phyloP scores from a whole-genome alignment of 2,797 vertebrate species.

The Hafferia zeledoni region DNA sequence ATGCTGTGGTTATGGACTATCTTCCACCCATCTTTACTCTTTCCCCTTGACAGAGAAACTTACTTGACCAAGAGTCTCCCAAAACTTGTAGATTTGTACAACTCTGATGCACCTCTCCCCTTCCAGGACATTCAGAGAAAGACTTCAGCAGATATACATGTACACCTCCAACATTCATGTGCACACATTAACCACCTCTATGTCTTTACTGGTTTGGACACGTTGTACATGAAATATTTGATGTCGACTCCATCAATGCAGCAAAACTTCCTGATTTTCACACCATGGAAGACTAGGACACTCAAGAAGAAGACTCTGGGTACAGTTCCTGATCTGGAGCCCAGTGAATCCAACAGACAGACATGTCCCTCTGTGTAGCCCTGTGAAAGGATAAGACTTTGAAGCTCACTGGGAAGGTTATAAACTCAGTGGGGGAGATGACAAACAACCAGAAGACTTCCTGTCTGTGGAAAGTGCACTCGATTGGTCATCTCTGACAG shows the following conservation, averaged over 20 bases:
- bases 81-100: background rate
- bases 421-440: background rate
- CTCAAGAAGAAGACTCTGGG: background rate
- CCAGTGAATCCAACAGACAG: background rate
- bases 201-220: background rate
- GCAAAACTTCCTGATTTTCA: background rate
- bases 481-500: accelerated
- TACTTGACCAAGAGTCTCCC: background rate
- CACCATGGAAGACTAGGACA: background rate
- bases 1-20: background rate
- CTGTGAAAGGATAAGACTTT: background rate
- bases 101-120: accelerated
- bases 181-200: background rate
- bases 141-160: accelerated
- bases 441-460: background rate
- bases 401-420: background rate
- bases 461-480: background rate
- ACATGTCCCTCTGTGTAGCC: background rate
- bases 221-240: background rate
- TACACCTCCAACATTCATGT: background rate
- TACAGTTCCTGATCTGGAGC: background rate
- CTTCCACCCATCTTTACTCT: background rate
- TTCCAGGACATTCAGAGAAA: background rate
- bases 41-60: background rate
- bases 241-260: background rate